Evolutionary conservation across 2,113 vertebrate species (phyloP).

Genomic region (Odobenus rosmarus): DNA sequence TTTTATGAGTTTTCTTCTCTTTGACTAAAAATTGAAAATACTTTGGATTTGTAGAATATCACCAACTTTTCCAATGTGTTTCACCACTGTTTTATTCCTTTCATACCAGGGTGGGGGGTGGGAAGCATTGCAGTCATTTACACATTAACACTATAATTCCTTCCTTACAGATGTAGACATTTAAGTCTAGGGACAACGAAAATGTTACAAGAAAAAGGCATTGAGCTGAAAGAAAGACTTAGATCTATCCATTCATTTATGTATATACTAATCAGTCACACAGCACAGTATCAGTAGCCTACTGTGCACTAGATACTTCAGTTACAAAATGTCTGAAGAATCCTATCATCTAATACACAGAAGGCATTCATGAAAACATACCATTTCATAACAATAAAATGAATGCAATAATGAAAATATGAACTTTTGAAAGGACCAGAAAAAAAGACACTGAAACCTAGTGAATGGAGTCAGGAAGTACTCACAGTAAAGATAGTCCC

Average conservation of each 20-base stretch:
- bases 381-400: background rate
- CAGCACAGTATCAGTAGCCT: background rate
- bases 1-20: background rate
- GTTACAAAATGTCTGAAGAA: background rate
- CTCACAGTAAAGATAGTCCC: background rate
- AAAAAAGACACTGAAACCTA: background rate
- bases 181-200: background rate
- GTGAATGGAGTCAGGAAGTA: background rate
- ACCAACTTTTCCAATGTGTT: background rate
- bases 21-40: slow-evolving; percentile 23
- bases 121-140: background rate
- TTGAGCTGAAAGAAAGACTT: background rate
- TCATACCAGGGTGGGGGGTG: background rate
- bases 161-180: background rate
- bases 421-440: background rate
- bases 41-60: background rate
- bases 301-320: background rate
- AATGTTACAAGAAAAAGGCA: background rate
- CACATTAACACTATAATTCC: background rate
- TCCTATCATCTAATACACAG: background rate
- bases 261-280: background rate
- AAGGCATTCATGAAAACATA: background rate
- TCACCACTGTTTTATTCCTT: background rate
- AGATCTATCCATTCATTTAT: background rate
- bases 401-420: background rate